Base-by-base conservation (phyloP, 2,797 vertebrate genomes). In the Lepidocolaptes lacrymiger region DNA sequence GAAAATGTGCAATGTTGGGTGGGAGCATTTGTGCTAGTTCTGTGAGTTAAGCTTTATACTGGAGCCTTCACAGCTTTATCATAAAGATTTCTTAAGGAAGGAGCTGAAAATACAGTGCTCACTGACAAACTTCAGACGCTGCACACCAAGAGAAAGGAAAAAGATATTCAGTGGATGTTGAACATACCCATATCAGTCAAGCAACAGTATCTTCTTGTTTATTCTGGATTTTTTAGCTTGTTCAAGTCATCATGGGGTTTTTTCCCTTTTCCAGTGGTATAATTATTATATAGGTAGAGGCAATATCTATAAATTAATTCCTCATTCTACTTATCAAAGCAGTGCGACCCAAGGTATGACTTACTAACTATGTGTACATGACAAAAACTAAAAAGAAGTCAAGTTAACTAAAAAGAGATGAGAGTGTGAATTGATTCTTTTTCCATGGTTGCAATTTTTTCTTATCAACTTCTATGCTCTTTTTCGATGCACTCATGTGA, bases 381-480 rank as follows among this genome's bases (percentile, higher is more conserved):
- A 89, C 49, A 89, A 93, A 92, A 19, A 59, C 51, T 30, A 32
- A 37, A 28, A 77, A 73, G 44, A 63, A 86, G 26, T 36, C 43
- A 39, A 44, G 54, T 82, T 95, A 82, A 96, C 89, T 88, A 91
- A 96, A 96, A 97, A 91, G 68, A 77, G 15, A 74, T 59, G 39
- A 87, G 51, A 94, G 85, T 0, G 1, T 62, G 44, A 69, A 94
- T 91, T 12, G n/a, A 81, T 81, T 64, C 54, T 63, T 86, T 56
- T 90, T 51, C 32, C 24, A 26, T 19, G 21, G 14, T 18, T 73
- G 61, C n/a, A 81, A 44, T 52, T 81, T 91, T 89, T 74, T 84
- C 75, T 87, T 72, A 52, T 56, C 68, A 75, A 12, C 39, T 36
- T 85, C 69, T 86, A 56, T 67, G 51, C 14, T 87, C 55, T 89